Conservation (phyloP, 2,888 invertebrate genomes). For the Caenorhabditis sp. region DNA sequence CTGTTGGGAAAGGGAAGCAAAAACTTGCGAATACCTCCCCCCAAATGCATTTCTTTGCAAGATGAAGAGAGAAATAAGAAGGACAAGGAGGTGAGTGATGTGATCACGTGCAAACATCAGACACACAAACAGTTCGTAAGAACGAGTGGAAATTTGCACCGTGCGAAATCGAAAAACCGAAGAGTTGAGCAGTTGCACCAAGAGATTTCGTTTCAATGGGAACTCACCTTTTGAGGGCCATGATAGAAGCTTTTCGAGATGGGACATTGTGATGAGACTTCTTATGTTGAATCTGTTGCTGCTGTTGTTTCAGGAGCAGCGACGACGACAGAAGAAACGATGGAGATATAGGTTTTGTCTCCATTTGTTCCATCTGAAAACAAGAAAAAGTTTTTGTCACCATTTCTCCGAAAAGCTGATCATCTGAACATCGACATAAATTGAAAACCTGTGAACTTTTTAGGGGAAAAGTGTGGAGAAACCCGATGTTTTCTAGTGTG, state of each 20-base stretch:
- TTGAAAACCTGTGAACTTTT: constrained; percentile 33
- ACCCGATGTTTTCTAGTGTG: constrained; percentile 22
- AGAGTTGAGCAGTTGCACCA: constrained; percentile 8
- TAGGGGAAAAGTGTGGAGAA: constrained; percentile 33
- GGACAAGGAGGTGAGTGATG: constrained; percentile 54
- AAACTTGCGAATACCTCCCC: constrained; percentile 57
- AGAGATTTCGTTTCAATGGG: neutral
- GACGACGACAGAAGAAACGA: constrained; percentile 30
- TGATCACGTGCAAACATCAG: constrained; percentile 57
- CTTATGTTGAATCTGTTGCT: constrained; percentile 34
- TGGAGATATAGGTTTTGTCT: constrained; percentile 24
- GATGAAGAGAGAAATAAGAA: constrained; percentile 42
- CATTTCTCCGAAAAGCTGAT: neutral
- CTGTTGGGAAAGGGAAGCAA: constrained; percentile 24
- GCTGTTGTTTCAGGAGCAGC: constrained; percentile 32
- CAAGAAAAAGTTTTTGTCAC: neutral
- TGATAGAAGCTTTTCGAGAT: constrained; percentile 69
- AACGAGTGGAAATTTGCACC: constrained; percentile 36
- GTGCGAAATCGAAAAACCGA: constrained; percentile 30
- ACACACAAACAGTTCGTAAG: constrained; percentile 47
- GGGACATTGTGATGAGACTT: constrained; percentile 69
- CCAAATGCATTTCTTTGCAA: constrained; percentile 41
- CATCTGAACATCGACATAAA: constrained; percentile 2
- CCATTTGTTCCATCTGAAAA: constrained; percentile 59
- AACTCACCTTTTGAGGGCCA: constrained; percentile 71